phyloP scores from a whole-genome alignment of 2,797 vertebrate genomes.

The Pterois miles region DNA sequence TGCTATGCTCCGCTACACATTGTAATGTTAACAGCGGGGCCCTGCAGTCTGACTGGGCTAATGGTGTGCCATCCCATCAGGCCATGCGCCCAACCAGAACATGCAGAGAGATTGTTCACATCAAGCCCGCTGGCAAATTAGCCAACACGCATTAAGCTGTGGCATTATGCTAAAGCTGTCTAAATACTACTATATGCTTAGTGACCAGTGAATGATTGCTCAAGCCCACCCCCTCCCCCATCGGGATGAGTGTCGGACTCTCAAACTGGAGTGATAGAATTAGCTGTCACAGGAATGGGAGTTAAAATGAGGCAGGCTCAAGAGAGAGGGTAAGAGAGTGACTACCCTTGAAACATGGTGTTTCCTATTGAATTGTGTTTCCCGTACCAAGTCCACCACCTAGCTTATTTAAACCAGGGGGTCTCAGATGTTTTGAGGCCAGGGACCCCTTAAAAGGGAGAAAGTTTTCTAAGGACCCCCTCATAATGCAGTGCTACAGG shows the following conservation, averaged over 20 bases:
- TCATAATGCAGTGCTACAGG: too few species aligned
- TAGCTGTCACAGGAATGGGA: constrained; percentile 42
- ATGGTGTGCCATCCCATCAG: constrained; percentile 78
- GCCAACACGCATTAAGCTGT: constrained; percentile 72
- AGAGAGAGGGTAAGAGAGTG: constrained; percentile 15
- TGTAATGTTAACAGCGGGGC: constrained; percentile 80
- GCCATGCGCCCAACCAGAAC: constrained; percentile 80
- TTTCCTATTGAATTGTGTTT: neutral
- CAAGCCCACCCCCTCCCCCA: constrained; percentile 41
- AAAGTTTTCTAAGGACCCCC: too few species aligned
- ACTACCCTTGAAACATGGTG: neutral
- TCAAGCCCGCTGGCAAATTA: constrained; percentile 80
- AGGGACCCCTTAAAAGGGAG: too few species aligned
- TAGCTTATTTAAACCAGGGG: too few species aligned
- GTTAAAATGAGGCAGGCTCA: constrained; percentile 40
- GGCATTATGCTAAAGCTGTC: constrained; percentile 80
- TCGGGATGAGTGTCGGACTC: constrained; percentile 57
- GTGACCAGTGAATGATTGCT: constrained; percentile 72
- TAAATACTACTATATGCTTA: constrained; percentile 78
- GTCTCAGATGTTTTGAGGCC: too few species aligned
- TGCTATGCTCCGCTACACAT: constrained; percentile 73
- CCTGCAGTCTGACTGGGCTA: constrained; percentile 79
- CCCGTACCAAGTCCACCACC: too few species aligned
- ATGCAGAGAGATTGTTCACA: constrained; percentile 78
- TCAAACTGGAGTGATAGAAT: constrained; percentile 61